Percentiles rank a stretch among this genome's conserved stretches.
These are phyloP conservation scores for Bambusicola thoracicus DNA, from an alignment of 2,113 vertebrate species.

Conservation along the genomic window DNA sequence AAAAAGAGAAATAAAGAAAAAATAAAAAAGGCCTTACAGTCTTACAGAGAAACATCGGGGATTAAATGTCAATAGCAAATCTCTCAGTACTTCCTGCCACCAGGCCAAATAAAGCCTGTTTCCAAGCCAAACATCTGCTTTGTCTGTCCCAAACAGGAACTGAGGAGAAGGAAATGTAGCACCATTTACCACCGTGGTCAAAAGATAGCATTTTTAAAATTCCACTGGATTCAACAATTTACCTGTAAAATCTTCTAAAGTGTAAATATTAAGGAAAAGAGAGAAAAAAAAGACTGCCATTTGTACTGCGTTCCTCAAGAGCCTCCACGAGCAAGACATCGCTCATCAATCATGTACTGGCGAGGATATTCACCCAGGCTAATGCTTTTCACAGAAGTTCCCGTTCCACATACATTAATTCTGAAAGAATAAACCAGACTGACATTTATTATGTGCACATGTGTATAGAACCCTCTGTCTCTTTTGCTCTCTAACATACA, in stretches of 20 bases:
- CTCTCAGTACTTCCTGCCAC: conserved; percentile 65
- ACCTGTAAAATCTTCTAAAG: conserved; percentile 29
- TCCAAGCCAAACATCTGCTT: conserved; percentile 73
- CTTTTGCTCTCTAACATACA: not conserved
- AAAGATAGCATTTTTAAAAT: conserved; percentile 42
- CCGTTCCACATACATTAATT: conserved; percentile 25
- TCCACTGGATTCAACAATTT: not conserved
- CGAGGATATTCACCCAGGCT: conserved; percentile 20
- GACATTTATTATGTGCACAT: conserved; percentile 56
- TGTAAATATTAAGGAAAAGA: not conserved
- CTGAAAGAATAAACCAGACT: conserved; percentile 49
- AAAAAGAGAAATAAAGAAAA: not conserved
- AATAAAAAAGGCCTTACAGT: not conserved
- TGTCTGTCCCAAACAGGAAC: conserved; percentile 73
- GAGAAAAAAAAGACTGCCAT: not conserved
- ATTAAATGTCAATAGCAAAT: conserved; percentile 73
- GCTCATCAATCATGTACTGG: conserved; percentile 52
- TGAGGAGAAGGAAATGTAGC: conserved; percentile 48
- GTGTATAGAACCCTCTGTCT: not conserved
- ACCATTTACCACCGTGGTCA: conserved; percentile 24
- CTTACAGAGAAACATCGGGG: conserved; percentile 61
- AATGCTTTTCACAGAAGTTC: conserved; percentile 65
- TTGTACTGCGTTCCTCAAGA: conserved; percentile 30
- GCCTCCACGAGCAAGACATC: conserved; percentile 7
- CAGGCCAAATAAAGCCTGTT: conserved; percentile 50